These are phyloP conservation scores for Zaprionus obscuricornis DNA, from an alignment of 2,888 invertebrate genomes.

Conservation along the genomic window DNA sequence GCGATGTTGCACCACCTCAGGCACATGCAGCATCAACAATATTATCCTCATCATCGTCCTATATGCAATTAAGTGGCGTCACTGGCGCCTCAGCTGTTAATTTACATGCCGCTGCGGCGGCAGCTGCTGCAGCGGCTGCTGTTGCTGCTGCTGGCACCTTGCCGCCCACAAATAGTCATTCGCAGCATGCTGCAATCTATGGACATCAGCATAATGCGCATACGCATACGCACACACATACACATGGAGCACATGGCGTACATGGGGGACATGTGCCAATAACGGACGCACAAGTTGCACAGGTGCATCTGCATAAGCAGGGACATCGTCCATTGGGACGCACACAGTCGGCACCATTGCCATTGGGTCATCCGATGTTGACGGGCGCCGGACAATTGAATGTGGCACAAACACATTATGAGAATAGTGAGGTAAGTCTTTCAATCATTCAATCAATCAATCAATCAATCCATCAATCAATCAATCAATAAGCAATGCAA, in stretches of 20 bases:
- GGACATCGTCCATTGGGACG: slow-evolving; percentile 93
- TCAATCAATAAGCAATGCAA: too few species aligned
- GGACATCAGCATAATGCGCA: slow-evolving; percentile 29
- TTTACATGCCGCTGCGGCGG: slow-evolving; percentile 34
- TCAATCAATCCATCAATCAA: too few species aligned
- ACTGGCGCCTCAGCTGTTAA: slow-evolving; percentile 36
- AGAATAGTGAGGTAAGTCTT: slow-evolving; percentile 83
- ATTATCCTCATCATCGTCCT: slow-evolving; percentile 69
- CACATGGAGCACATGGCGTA: slow-evolving; percentile 5
- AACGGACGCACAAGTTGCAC: slow-evolving; percentile 87
- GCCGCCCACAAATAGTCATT: slow-evolving; percentile 69
- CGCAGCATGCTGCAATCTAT: slow-evolving; percentile 41
- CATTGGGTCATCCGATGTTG: slow-evolving; percentile 94
- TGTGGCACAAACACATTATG: slow-evolving; percentile 83
- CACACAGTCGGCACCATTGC: slow-evolving; percentile 96
- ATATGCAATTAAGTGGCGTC: slow-evolving; percentile 52
- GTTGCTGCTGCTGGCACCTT: slow-evolving; percentile 82
- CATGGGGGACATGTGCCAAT: slow-evolving; percentile 83
- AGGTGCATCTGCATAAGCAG: slow-evolving; percentile 88
- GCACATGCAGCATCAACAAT: slow-evolving; percentile 79
- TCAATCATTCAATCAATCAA: too few species aligned
- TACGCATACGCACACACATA: slow-evolving; percentile 20
- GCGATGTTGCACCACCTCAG: slow-evolving; percentile 81
- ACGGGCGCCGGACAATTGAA: slow-evolving; percentile 83
- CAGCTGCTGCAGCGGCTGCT: slow-evolving; percentile 45